phyloP scores from a whole-genome alignment of 2,888 invertebrate genomes.

The Xestia rhomboidea region DNA sequence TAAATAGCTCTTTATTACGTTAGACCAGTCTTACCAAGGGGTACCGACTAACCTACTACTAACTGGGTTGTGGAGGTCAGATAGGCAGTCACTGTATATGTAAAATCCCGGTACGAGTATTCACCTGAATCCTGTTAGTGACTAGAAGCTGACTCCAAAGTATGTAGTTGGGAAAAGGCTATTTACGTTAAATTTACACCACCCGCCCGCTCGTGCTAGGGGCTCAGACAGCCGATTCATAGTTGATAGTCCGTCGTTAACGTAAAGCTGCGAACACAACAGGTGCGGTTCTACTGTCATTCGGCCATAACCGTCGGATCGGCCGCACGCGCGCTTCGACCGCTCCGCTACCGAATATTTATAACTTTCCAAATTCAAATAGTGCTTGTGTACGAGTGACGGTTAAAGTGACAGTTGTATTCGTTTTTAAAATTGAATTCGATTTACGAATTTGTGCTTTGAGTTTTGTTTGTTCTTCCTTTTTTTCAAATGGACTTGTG shows the following conservation, averaged over 20 bases:
- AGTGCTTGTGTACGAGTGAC: conserved; percentile 65
- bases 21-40: neutral
- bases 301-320: conserved; percentile 77
- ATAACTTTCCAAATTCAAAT: conserved; percentile 62
- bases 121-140: neutral
- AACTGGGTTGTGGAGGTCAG: neutral
- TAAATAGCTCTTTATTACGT: neutral
- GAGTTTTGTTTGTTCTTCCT: conserved; percentile 37
- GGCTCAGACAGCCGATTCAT: conserved; percentile 35
- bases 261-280: conserved; percentile 77
- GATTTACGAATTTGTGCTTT: conserved; percentile 41
- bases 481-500: conserved; percentile 55
- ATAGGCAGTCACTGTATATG: neutral
- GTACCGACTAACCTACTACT: neutral
- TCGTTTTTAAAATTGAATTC: conserved; percentile 25
- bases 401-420: conserved; percentile 52
- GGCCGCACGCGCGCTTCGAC: conserved; percentile 74
- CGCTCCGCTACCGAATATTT: conserved; percentile 63
- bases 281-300: conserved; percentile 79
- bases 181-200: neutral
- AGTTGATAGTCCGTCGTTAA: conserved; percentile 60
- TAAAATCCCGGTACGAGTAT: neutral
- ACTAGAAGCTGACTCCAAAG: neutral
- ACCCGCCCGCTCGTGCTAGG: neutral
- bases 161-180: neutral